Percentiles rank a stretch among this genome's conserved stretches.
Evolutionary conservation across 1,140 invertebrate genomes (phyloP).

Genomic region (Drosophila repletoides): DNA sequence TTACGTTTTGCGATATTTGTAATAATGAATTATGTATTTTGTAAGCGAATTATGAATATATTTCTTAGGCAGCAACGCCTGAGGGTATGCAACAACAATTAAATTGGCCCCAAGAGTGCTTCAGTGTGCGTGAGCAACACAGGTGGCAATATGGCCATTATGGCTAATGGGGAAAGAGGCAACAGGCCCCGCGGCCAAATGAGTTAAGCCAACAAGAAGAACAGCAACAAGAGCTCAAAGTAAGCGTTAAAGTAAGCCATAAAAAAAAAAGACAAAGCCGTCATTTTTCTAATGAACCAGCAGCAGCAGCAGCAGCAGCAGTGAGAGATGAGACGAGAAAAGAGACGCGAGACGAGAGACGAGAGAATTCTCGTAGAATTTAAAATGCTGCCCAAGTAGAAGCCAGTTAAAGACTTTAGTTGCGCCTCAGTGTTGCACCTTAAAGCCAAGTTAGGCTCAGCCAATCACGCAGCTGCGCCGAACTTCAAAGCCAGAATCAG

Average conservation of each 20-base stretch:
- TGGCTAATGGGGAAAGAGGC: constrained; percentile 71
- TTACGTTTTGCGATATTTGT: too few relatives aligned
- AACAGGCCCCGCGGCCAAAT: constrained; percentile 63
- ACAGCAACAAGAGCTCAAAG: constrained; percentile 38
- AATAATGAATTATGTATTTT: too few relatives aligned
- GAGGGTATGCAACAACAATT: constrained; percentile 66
- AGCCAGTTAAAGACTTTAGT: constrained; percentile 72
- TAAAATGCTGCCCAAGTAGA: constrained; percentile 48
- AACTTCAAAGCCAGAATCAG: constrained; percentile 78
- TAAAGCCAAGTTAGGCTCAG: constrained; percentile 43
- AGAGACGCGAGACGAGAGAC: background rate
- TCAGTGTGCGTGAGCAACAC: constrained; percentile 54
- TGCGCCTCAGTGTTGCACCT: constrained; percentile 44
- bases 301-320: constrained; percentile 33
- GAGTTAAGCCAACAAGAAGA: constrained; percentile 76
- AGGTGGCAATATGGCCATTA: constrained; percentile 79
- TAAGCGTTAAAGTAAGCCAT: constrained; percentile 79
- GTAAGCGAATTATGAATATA: too few relatives aligned
- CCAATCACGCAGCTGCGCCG: constrained; percentile 80
- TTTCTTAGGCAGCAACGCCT: too few relatives aligned
- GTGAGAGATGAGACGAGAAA: background rate
- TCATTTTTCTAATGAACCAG: constrained; percentile 80
- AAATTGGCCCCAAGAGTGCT: too few relatives aligned
- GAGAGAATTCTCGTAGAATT: background rate
- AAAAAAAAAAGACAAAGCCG: constrained; percentile 81